phyloP scores from a whole-genome alignment of 2,888 invertebrate genomes.

The Rhingia rostrata region DNA sequence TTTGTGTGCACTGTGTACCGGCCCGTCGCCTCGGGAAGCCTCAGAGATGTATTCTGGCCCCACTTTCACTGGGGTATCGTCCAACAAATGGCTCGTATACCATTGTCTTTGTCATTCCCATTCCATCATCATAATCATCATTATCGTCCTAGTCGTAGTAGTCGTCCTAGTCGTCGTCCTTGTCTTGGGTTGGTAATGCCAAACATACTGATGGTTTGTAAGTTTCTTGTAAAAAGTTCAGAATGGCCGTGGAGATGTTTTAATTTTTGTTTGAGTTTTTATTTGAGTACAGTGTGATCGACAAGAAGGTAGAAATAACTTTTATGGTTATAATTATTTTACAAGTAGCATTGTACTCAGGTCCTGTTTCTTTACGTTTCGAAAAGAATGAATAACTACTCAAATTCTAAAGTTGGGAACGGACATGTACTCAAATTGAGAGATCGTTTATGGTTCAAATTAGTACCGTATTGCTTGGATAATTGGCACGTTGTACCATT shows the following conservation, averaged over 20 bases:
- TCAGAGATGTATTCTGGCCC: constrained; percentile 20
- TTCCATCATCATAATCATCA: constrained; percentile 43
- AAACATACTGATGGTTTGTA: constrained; percentile 50
- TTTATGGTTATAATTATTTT: no score
- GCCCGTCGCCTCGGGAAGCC: constrained; percentile 1
- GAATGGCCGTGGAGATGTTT: constrained; percentile 33
- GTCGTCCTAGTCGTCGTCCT: no score
- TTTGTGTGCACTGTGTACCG: constrained; percentile 12
- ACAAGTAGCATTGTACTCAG: no score
- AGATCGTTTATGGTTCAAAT: no score
- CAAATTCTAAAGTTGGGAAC: no score
- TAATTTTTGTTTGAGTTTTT: constrained; percentile 20
- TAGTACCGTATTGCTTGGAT: no score
- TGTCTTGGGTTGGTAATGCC: neutral
- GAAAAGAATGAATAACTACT: no score
- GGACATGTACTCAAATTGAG: no score
- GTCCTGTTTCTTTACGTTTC: no score
- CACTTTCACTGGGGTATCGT: constrained; percentile 45
- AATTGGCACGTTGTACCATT: no score
- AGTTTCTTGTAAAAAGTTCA: constrained; percentile 40
- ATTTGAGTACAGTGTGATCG: constrained; percentile 12
- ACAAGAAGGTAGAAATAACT: constrained; percentile 4
- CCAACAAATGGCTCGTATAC: constrained; percentile 39
- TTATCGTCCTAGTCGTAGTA: constrained; percentile 29
- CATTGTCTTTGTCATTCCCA: constrained; percentile 19